Percentiles rank a stretch among this genome's conserved stretches.
Conservation (phyloP, 2,113 vertebrate genomes). For the Brachyhypopomus gauderio region DNA sequence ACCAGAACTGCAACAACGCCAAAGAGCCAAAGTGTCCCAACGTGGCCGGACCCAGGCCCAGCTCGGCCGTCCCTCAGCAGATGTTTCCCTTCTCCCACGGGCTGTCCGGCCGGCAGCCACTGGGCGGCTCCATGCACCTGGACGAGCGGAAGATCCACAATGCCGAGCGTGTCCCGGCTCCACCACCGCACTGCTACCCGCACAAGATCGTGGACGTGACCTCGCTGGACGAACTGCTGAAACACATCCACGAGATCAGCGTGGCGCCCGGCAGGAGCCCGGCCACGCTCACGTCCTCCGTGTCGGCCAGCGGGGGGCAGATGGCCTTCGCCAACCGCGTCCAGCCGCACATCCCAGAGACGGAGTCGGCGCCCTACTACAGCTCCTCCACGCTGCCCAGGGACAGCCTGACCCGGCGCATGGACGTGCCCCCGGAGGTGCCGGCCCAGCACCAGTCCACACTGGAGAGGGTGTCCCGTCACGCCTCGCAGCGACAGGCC, state of each 20-base stretch:
- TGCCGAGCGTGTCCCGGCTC: conserved; percentile 75
- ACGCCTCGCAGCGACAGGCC: conserved; percentile 78
- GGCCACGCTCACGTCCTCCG: conserved; percentile 71
- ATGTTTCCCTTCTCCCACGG: conserved; percentile 75
- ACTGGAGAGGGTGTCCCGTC: conserved; percentile 72
- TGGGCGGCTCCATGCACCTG: conserved; percentile 64
- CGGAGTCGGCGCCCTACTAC: conserved; percentile 77
- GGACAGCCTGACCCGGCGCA: conserved; percentile 81
- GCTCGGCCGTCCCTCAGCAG: conserved; percentile 72
- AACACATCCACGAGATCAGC: conserved; percentile 82
- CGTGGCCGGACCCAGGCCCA: conserved; percentile 67
- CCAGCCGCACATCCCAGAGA: conserved; percentile 79
- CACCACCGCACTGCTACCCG: conserved; percentile 72
- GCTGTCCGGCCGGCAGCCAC: conserved; percentile 70
- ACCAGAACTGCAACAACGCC: conserved; percentile 88
- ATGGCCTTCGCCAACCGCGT: conserved; percentile 75
- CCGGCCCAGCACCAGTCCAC: conserved; percentile 72
- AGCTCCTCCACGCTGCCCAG: conserved; percentile 80
- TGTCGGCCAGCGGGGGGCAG: conserved; percentile 66
- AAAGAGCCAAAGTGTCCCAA: conserved; percentile 74
- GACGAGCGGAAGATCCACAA: conserved; percentile 83
- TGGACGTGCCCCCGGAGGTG: conserved; percentile 85
- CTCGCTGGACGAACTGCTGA: conserved; percentile 85
- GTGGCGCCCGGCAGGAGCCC: conserved; percentile 66
- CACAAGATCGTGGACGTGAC: conserved; percentile 88